A percentile compares a stretch with the other conserved stretches of the same genome.
Conservation (phyloP, 1,140 invertebrate genomes). For the Scylla paramamosain region DNA sequence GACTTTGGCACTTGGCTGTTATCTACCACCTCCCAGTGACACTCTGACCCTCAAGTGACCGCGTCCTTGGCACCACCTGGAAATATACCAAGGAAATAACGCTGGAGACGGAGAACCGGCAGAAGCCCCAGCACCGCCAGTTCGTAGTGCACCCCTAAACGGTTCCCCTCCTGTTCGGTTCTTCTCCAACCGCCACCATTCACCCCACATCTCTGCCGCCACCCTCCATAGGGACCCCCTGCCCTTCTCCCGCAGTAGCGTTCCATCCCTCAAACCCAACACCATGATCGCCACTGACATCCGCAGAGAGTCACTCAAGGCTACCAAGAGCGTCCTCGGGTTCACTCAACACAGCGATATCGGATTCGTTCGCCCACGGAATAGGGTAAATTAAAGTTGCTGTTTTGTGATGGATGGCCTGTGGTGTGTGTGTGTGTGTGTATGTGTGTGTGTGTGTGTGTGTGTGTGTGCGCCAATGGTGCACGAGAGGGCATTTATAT, state of each 20-base stretch:
- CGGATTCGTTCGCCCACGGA: conserved; percentile 74
- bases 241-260: background rate
- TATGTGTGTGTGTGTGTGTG: conserved; percentile 11
- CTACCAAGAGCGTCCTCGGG: conserved; percentile 75
- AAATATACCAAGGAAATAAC: background rate
- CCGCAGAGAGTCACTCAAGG: conserved; percentile 74
- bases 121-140: background rate
- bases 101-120: background rate
- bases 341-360: conserved; percentile 75
- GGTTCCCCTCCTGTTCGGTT: background rate
- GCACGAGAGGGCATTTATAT: background rate
- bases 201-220: background rate
- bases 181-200: background rate
- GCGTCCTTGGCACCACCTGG: too few relatives aligned
- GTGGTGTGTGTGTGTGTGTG: conserved; percentile 49
- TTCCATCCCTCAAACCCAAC: background rate
- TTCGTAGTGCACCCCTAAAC: background rate
- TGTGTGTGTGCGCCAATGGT: background rate
- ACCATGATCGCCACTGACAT: conserved; percentile 76
- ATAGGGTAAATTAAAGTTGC: conserved; percentile 69
- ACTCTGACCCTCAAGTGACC: background rate
- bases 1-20: background rate
- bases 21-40: background rate
- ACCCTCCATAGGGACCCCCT: background rate
- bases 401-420: background rate